Evolutionary conservation across 2,113 vertebrate species (phyloP), one percentile per base, ranked within the genome.

Genomic region (Echinops telfairi): DNA sequence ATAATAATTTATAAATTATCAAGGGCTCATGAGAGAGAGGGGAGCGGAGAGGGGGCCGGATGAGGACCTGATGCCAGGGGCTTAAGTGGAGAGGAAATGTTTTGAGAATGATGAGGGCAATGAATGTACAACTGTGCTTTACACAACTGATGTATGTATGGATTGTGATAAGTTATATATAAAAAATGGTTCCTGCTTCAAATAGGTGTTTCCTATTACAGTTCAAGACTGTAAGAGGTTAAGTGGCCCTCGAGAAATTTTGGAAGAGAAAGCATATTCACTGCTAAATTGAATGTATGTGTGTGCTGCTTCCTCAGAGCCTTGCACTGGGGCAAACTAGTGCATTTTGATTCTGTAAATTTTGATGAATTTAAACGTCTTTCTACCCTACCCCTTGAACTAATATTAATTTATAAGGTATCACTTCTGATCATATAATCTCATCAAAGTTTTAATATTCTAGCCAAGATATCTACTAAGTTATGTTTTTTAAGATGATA

Each of bases 331-430:
- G 80, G 40, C 40, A 90, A 47, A 66, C 92, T 64, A 47, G 33
- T 25, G 31, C 62, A 80, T 58, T 95, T 94, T 53, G 6, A 15
- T 58, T 88, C 38, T 87, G 29, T 91, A 87, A 81, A 93, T 92
- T 95, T 91, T 83, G 38, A 83, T 94, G 84, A 71, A 83, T 89
- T 96, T 94, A 89, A 77, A 11, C 88, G 2, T 84, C 70, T 82
- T 94, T 82, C 40, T 92, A 7, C 57, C 57, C 47, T 38, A 38
- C 53, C 53, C 2, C 23, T 33, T 93, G 88, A 90, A 93, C 87
- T 82, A 83, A 57, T 81, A 36, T 95, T 96, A 89, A 75, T 94
- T 94, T 3, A 17, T 83, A 75, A 89, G 16, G 40, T 86, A 58
- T 15, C 22, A 53, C 6, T 20, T 89, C 40, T 89, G 66, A 76